phyloP scores from a whole-genome alignment of 2,797 vertebrate genomes.

The Anguilla anguilla region DNA sequence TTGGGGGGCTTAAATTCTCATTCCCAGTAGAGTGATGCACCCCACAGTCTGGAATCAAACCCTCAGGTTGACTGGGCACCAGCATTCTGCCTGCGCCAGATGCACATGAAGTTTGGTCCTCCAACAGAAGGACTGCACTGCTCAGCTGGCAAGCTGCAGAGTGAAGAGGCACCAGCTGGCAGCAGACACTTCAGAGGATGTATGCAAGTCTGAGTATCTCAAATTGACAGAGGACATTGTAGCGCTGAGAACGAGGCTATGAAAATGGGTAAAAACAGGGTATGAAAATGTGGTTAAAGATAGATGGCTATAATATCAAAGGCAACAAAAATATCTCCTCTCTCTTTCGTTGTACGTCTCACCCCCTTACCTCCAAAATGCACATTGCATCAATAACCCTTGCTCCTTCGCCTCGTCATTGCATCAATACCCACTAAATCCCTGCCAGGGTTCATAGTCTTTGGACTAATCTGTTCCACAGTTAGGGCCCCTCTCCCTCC shows the following conservation, averaged over 20 bases:
- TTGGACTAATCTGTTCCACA: constrained; percentile 67
- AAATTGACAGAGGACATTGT: neutral
- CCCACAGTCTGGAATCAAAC: neutral
- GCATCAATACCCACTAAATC: neutral
- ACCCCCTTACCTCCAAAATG: neutral
- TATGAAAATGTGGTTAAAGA: neutral
- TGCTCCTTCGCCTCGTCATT: neutral
- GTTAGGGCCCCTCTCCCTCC: constrained; percentile 65
- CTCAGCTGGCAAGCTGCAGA: neutral
- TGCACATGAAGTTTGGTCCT: neutral
- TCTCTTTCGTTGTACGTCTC: neutral
- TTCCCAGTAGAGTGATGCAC: neutral
- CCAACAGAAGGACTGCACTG: neutral
- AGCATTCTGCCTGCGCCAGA: neutral
- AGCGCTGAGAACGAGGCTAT: neutral
- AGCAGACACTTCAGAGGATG: neutral
- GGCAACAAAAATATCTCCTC: neutral
- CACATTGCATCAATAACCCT: neutral
- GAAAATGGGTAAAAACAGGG: neutral
- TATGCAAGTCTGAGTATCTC: neutral
- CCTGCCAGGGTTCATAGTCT: constrained; percentile 7
- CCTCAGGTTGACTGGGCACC: neutral
- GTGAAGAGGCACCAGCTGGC: neutral
- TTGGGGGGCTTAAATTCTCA: neutral
- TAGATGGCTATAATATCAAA: neutral